Conservation (phyloP, 2,797 vertebrate genomes). For the Caiman crocodilus region DNA sequence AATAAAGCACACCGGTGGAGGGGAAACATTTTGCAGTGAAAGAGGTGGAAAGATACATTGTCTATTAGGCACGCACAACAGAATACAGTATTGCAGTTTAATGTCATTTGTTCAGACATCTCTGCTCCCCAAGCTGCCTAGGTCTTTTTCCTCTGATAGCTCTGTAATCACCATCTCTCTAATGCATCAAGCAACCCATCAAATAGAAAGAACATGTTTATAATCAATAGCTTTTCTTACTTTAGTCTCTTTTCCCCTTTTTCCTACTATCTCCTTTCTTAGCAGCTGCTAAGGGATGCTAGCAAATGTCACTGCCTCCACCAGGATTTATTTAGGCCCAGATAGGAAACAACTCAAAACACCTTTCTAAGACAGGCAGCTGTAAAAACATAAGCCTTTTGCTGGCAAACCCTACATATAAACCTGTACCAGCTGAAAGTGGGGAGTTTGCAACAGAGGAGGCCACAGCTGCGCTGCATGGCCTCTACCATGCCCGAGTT, state of each 20-base stretch:
- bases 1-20: neutral
- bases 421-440: neutral
- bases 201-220: constrained; percentile 49
- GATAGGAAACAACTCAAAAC: constrained; percentile 31
- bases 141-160: constrained; percentile 55
- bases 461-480: rapidly evolving
- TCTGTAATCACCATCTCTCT: constrained; percentile 63
- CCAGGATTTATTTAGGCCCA: constrained; percentile 41
- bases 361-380: constrained; percentile 1
- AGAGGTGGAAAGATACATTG: constrained; percentile 28
- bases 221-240: constrained; percentile 34
- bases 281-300: constrained; percentile 28
- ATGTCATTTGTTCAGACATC: constrained; percentile 41
- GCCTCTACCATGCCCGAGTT: neutral
- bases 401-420: neutral
- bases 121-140: constrained; percentile 52
- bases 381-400: neutral
- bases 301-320: constrained; percentile 7
- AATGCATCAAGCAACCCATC: constrained; percentile 62
- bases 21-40: neutral
- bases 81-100: constrained; percentile 27
- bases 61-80: neutral
- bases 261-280: constrained; percentile 3
- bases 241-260: constrained; percentile 42
- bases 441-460: neutral